Percentiles rank a stretch among this genome's conserved stretches.
phyloP scores from a whole-genome alignment of 2,113 vertebrate species.

The Hepsetus odoe region DNA sequence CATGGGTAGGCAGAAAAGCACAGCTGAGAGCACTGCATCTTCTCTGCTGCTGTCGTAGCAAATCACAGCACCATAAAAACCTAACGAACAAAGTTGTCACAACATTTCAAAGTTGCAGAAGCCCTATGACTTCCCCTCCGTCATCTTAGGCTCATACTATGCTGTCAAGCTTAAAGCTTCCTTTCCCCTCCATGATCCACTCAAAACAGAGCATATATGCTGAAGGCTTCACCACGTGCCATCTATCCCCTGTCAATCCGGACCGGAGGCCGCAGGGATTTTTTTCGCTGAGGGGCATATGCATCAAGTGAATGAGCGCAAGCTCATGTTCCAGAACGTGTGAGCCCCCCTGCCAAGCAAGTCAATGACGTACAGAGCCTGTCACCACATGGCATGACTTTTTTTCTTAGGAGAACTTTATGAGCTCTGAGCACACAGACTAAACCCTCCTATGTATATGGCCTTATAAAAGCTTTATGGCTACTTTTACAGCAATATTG shows the following conservation, averaged over 20 bases:
- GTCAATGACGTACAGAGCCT: not conserved
- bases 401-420: not conserved
- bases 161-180: not conserved
- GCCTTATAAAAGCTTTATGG: slow-evolving; percentile 13
- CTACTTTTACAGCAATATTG: not conserved
- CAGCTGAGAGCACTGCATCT: not conserved
- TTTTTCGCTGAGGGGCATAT: not conserved
- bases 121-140: not conserved
- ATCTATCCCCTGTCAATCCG: slow-evolving; percentile 18
- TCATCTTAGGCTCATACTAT: not conserved
- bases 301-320: slow-evolving; percentile 5
- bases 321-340: not conserved
- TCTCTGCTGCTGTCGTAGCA: not conserved
- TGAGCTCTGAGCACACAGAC: slow-evolving; percentile 19
- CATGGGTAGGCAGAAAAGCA: not conserved
- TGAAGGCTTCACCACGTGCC: not conserved
- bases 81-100: slow-evolving; percentile 27
- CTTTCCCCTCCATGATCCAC: not conserved
- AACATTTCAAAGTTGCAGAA: slow-evolving; percentile 20
- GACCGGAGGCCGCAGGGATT: not conserved
- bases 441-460: not conserved
- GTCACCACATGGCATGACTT: not conserved
- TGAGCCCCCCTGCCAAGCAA: not conserved
- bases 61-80: slow-evolving; percentile 9
- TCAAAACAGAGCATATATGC: not conserved